Evolutionary conservation across 2,797 vertebrate species (phyloP), one percentile per base, ranked within the genome.

Genomic region (Pipistrellus kuhlii): DNA sequence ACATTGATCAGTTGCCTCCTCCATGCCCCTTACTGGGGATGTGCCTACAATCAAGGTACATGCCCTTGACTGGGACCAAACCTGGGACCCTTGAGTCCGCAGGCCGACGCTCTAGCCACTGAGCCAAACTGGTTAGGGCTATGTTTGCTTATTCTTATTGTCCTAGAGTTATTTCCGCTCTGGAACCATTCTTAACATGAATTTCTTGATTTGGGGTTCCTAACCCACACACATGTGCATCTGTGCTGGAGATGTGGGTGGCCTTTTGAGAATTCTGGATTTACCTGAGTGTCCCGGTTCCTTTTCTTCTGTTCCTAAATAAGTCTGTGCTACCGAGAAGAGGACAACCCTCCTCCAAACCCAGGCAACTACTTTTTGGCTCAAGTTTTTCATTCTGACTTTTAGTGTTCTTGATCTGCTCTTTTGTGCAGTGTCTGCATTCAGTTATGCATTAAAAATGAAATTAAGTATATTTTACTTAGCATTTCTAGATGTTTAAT

Each of bases 331-430:
- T 88, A 77, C 38, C 21, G 88, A 84, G 44, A 17, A 83, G 55
- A 91, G 38, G 59, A 94, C 69, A 71, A 4, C 6, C 30, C 12
- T 80, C 48, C 18, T 17, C 0, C 3, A 89, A 81, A 48, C 20
- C 32, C 32, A 27, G 35, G 38, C 23, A 68, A 90, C 48, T 72
- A 59, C 23, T 75, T 96, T 84, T 84, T 48, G 68, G 23, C 41
- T 84, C 12, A 18, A 73, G 41, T 6, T 76, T 57, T 94, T 46
- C 62, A 21, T 55, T 73, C 66, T 88, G 21, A 32, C 20, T 46
- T 94, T 94, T 44, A 73, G 20, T 75, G 87, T 84, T 30, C 20
- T 88, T 84, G 15, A 30, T 93, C 76, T 95, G 17, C n/a, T 62
- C 38, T 88, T 11, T 55, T 83, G 18, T 93, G 68, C 4, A 69